Conservation (phyloP, 2,113 vertebrate species). For the Coryphaenoides rupestris region DNA sequence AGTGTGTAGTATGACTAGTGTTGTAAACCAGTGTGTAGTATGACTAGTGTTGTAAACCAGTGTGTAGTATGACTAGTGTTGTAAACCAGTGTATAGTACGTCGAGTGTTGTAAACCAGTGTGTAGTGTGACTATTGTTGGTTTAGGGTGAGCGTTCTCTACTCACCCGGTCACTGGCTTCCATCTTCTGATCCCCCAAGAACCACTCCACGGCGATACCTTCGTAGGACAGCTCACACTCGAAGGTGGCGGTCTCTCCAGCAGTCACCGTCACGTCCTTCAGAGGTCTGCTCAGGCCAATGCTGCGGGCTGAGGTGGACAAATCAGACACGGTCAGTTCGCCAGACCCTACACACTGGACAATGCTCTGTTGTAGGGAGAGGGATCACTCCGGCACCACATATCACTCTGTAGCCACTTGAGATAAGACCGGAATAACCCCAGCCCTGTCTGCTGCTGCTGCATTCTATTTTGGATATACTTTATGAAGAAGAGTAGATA, state of each 20-base stretch:
- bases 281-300: conserved; percentile 84
- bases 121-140: background rate
- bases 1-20: too few relatives aligned
- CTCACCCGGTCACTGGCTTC: conserved; percentile 89
- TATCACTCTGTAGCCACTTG: conserved; percentile 68
- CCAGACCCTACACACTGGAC: conserved; percentile 38
- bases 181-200: conserved; percentile 83
- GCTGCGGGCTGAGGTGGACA: conserved; percentile 81
- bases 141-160: conserved; percentile 13
- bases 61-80: background rate
- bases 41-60: too few relatives aligned
- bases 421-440: conserved; percentile 76
- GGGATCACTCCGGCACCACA: conserved; percentile 63
- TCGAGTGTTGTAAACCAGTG: background rate
- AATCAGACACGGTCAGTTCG: conserved; percentile 67
- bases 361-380: conserved; percentile 11
- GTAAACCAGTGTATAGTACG: background rate
- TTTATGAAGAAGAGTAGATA: background rate
- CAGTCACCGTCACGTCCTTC: conserved; percentile 91
- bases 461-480: too few relatives aligned
- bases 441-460: background rate
- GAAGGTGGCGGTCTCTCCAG: conserved; percentile 92
- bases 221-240: conserved; percentile 96
- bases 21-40: too few relatives aligned
- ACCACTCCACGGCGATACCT: conserved; percentile 90